phyloP scores from a whole-genome alignment of 2,797 vertebrate species.

The Pelodytes ibericus region DNA sequence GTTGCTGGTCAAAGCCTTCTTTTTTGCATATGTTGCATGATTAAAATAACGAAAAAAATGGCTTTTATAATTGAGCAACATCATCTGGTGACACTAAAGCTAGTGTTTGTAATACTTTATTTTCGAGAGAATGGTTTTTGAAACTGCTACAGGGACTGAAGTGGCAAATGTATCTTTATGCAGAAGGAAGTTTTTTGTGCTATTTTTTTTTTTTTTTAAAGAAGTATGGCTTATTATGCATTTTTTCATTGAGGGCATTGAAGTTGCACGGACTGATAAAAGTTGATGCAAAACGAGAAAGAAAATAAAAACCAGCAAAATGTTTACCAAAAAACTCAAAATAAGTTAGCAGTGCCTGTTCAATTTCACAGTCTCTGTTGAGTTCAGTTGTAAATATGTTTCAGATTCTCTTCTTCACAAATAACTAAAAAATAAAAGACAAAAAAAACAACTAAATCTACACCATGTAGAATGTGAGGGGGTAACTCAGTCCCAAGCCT shows the following conservation, averaged over 20 bases:
- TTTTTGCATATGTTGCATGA: constrained; percentile 68
- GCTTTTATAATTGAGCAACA: constrained; percentile 69
- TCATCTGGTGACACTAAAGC: constrained; percentile 85
- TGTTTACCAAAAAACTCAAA: constrained; percentile 87
- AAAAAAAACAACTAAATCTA: constrained; percentile 71
- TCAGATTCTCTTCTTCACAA: constrained; percentile 85
- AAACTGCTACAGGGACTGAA: constrained; percentile 85
- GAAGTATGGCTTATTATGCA: constrained; percentile 85
- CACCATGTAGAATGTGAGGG: constrained; percentile 85
- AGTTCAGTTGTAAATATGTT: constrained; percentile 97
- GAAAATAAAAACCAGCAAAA: constrained; percentile 79
- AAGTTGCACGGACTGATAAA: constrained; percentile 89
- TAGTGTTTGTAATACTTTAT: constrained; percentile 84
- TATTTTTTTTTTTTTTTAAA: constrained; percentile 63
- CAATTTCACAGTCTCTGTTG: constrained; percentile 94
- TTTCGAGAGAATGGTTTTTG: constrained; percentile 82
- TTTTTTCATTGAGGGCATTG: constrained; percentile 87
- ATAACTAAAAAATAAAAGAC: constrained; percentile 69
- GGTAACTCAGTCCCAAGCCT: constrained; percentile 80
- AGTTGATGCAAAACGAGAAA: constrained; percentile 90
- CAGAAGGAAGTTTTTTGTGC: constrained; percentile 77
- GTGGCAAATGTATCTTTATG: constrained; percentile 82
- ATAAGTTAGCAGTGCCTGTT: constrained; percentile 98
- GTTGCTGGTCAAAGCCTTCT: constrained; percentile 67
- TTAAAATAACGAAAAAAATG: constrained; percentile 63